Base-by-base conservation (phyloP, 2,888 invertebrate genomes). In the Syrphus vitripennis region DNA sequence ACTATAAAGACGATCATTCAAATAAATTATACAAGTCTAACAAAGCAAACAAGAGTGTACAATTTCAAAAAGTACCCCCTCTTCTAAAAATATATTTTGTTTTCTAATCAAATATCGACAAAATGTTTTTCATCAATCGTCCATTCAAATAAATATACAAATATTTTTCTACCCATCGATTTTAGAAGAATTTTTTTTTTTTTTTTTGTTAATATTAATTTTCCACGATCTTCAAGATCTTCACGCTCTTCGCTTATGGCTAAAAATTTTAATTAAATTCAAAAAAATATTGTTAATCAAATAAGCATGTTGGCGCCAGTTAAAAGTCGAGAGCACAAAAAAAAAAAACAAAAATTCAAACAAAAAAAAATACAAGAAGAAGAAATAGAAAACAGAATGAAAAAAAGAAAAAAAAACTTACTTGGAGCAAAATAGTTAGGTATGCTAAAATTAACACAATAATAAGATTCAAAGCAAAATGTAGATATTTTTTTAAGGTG, bases 281-380 rank as follows among this genome's bases (percentile, higher is more conserved):
- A 65, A 40, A 26, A 31, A 75, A 81, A 71, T 45, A 76, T 72
- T 76, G 76, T 77, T 82, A 82, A 86, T 86, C 70, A 86, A 82
- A 82, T 82, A 86, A 86, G 37, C 86, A 86, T 78, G 77, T 82
- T 86, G 86, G 86, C 86, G 86, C 86, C 86, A 78, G 74, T 82
- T 70, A 61, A 77, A n/a, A 81, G 71, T 72, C 74, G 53, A 75
- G 55, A 69, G 69, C 59, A 81, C 59, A 67, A 14, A 59, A 48
- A 65, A 72, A 42, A n/a, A 61, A 70, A 53, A 14, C 4, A 71
- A 26, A 57, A 6, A 19, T n/a, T n/a, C n/a, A n/a, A n/a, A n/a
- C n/a, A n/a, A 67, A 40, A 31, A 31, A 65, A 82, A 72, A 31
- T n/a, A 71, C 40, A 40, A 48, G 14, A 61, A 61, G 16, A 16